These are phyloP conservation scores for Nasonia longicornis DNA, from an alignment of 1,140 invertebrate species.

Conservation along the genomic window DNA sequence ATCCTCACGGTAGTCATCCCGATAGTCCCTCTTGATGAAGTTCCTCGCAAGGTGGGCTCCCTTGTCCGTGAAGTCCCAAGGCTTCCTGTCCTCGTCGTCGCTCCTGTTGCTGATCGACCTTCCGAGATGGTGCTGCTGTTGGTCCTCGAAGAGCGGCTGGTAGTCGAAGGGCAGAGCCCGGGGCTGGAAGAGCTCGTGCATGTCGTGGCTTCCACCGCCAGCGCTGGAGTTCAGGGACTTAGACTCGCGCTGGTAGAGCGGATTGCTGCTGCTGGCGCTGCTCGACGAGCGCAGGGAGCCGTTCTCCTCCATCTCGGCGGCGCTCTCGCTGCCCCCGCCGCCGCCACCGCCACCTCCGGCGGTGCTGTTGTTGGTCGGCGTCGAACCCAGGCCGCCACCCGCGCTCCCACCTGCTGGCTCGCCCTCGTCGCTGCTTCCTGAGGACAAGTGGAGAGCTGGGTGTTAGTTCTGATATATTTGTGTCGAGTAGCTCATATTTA, in stretches of 20 bases:
- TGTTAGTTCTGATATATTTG: not conserved
- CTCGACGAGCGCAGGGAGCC: conserved; percentile 54
- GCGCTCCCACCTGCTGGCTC: conserved; percentile 56
- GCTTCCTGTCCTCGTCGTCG: conserved; percentile 54
- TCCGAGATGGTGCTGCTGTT: conserved; percentile 14
- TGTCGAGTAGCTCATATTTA: too few relatives aligned
- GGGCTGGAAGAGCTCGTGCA: not conserved
- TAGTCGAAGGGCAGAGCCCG: conserved; percentile 6
- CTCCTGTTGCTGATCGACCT: conserved; percentile 14
- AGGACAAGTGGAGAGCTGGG: conserved; percentile 7
- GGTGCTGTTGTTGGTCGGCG: conserved; percentile 45
- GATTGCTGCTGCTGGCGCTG: conserved; percentile 49
- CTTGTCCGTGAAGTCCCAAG: conserved; percentile 58
- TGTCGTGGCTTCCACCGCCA: conserved; percentile 16
- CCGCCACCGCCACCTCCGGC: conserved; percentile 51
- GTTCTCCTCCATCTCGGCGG: conserved; percentile 64
- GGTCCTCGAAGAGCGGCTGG: conserved; percentile 28
- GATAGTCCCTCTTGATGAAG: conserved; percentile 50
- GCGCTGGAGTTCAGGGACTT: conserved; percentile 28
- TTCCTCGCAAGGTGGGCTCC: conserved; percentile 16
- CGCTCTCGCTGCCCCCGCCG: conserved; percentile 49
- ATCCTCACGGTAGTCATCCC: conserved; percentile 59
- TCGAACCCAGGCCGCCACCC: conserved; percentile 38
- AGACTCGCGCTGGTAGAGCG: conserved; percentile 3
- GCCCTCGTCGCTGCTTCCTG: conserved; percentile 68